Evolutionary conservation across 2,113 vertebrate species (phyloP), one percentile per base, ranked within the genome.

Genomic region (Corydoras sp.): DNA sequence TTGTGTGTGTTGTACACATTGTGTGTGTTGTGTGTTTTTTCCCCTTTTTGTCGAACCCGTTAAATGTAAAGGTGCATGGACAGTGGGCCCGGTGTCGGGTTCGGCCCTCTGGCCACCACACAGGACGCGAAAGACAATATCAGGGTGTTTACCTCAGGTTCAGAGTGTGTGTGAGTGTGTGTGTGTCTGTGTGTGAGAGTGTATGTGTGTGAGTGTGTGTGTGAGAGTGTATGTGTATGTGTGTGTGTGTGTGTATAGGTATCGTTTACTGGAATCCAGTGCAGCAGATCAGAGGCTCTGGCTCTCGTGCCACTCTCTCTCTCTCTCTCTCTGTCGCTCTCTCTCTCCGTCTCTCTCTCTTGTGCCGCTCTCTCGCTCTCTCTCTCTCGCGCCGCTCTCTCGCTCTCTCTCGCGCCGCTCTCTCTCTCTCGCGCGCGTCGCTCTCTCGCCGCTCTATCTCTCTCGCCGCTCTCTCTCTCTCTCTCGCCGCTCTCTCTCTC

Each of bases 11-110:
- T 24, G 18, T 24, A 24, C 18, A 24, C 18, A 24, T 24, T 24
- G 18, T 24, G 18, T 24, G 18, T 24, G 18, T 24, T 24, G 18
- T 24, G 18, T 24, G 18, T 24, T 1, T 24, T 24, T 1, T 24
- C 18, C 64, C 56, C 58, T 53, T 69, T 49, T 43, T 29, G 43
- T 66, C 65, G 48, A 59, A 59, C 59, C 68, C 29, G 43, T 72
- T 62, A 75, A 76, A 76, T 64, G 62, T 59, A 62, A 64, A 76
- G 78, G 71, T 80, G 78, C 70, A 68, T 64, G 12, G 18, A 79
- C 74, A 74, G 68, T 71, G 49, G 58, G 43, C 35, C 49, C 14
- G 68, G 80, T 81, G 72, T 81, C 69, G 54, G 55, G 77, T 73
- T 77, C 56, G 54, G 55, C 64, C 61, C 53, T 32, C 32, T 11